Conservation (phyloP, 2,888 invertebrate species). For the Cryptus viduatorius region DNA sequence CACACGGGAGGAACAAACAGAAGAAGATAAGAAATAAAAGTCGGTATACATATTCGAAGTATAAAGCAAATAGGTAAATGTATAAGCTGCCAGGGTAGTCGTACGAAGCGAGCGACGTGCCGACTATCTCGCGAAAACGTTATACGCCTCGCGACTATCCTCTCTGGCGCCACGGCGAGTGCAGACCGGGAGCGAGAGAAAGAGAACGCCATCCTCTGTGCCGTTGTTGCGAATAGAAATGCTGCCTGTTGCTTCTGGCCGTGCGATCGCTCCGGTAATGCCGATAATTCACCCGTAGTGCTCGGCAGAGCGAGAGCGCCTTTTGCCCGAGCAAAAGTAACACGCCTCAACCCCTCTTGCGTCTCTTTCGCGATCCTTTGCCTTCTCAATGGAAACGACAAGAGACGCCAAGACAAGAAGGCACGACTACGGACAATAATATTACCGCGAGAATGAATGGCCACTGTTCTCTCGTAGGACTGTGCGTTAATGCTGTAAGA, state of each 20-base stretch:
- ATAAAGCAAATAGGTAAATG: conserved; percentile 56
- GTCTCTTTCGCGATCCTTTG: conserved; percentile 8
- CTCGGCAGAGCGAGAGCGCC: conserved; percentile 12
- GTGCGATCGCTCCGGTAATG: conserved; percentile 57
- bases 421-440: conserved; percentile 25
- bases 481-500: no score
- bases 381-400: conserved; percentile 16
- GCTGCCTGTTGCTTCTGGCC: conserved; percentile 55
- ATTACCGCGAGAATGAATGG: conserved; percentile 24
- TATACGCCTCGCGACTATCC: conserved; percentile 60
- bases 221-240: conserved; percentile 55
- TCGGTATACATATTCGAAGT: conserved; percentile 20
- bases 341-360: conserved; percentile 18
- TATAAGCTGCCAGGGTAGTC: conserved; percentile 28
- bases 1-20: conserved; percentile 20
- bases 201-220: not conserved
- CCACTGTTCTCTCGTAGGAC: not conserved
- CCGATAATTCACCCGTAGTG: conserved; percentile 61
- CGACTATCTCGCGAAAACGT: conserved; percentile 51
- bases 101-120: conserved; percentile 50
- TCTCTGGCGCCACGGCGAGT: conserved; percentile 64
- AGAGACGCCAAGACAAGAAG: not conserved
- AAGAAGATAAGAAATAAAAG: conserved; percentile 47
- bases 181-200: conserved; percentile 42
- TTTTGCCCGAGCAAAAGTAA: conserved; percentile 13